A percentile compares a stretch with the other conserved stretches of the same genome.
Conservation (phyloP, 2,113 vertebrate genomes). For the Embiotoca jacksoni region DNA sequence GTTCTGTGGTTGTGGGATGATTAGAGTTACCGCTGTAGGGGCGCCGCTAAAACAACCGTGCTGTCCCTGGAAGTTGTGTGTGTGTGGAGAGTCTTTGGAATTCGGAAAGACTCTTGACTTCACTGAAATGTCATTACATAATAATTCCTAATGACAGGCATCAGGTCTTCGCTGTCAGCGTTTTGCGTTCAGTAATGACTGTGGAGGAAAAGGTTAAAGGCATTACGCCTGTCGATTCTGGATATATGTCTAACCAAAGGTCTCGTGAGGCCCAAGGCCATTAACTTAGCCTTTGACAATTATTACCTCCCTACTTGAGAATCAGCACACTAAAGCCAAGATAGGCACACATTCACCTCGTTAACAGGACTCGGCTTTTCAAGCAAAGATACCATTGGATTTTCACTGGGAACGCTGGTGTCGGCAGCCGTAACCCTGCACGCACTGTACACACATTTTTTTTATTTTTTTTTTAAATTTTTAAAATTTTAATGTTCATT, state of each 20-base stretch:
- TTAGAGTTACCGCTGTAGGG: background rate
- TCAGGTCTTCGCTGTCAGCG: constrained; percentile 40
- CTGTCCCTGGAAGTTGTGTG: background rate
- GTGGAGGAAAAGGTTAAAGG: constrained; percentile 63
- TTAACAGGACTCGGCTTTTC: background rate
- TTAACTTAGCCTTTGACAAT: constrained; percentile 61
- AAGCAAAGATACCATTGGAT: no score
- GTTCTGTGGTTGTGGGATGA: background rate
- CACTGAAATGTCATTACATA: constrained; percentile 52
- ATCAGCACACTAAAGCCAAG: constrained; percentile 2
- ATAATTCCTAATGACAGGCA: constrained; percentile 50
- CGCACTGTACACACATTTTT: no score
- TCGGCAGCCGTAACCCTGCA: no score
- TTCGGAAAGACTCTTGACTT: background rate
- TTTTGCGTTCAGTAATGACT: constrained; percentile 42
- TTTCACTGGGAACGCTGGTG: no score
- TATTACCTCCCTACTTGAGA: constrained; percentile 48
- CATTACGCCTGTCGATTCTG: constrained; percentile 47
- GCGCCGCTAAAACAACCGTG: background rate
- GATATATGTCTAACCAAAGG: constrained; percentile 65
- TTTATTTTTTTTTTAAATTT: no score
- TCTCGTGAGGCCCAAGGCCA: constrained; percentile 55
- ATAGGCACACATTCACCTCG: background rate
- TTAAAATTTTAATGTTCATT: no score
- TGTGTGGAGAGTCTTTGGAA: constrained; percentile 8